Conservation (phyloP, 2,797 vertebrate species). For the Steatocranus sp. region DNA sequence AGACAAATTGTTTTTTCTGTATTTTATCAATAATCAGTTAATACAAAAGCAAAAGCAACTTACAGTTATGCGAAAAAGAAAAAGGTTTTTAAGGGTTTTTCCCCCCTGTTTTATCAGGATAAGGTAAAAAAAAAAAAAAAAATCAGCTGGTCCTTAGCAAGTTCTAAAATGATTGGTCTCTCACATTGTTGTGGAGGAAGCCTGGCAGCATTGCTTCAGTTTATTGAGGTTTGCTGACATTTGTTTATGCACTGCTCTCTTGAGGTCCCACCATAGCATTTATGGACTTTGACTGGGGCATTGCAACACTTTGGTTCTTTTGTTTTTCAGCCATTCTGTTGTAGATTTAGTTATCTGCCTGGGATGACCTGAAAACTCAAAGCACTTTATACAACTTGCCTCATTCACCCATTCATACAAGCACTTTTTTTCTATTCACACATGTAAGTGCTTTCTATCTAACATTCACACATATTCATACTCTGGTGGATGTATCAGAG, state of each 20-base stretch:
- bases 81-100: neutral
- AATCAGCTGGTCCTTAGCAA: neutral
- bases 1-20: neutral
- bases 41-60: neutral
- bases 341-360: neutral
- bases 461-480: neutral
- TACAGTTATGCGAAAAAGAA: neutral
- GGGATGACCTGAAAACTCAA: neutral
- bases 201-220: neutral
- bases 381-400: neutral
- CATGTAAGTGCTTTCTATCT: neutral
- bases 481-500: neutral
- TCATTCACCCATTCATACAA: neutral
- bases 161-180: neutral
- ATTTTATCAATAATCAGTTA: neutral
- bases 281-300: neutral
- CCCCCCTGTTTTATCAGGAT: rapidly evolving
- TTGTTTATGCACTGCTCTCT: neutral
- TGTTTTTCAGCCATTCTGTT: neutral
- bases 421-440: neutral
- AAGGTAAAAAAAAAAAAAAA: neutral
- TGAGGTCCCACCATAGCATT: neutral
- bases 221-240: neutral
- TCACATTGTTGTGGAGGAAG: neutral
- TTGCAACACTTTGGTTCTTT: neutral